Base-by-base conservation (phyloP, 2,888 invertebrate genomes). In the Sceliomorpha sp. region DNA sequence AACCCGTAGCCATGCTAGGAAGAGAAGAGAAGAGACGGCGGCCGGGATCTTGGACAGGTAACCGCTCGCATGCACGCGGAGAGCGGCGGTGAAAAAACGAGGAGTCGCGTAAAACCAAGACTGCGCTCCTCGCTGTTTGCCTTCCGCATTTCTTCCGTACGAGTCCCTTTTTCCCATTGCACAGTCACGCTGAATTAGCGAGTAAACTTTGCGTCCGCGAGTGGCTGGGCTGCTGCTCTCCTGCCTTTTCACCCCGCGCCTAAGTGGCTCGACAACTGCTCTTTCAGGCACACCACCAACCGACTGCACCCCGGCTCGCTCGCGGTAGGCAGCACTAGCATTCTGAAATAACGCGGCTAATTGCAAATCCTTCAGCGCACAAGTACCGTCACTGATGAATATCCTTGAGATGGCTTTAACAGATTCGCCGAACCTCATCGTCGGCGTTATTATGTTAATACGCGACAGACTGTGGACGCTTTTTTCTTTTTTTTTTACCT, bases 141-240 rank as follows among this genome's bases (percentile, higher is more conserved):
- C 26, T 13, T 26, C 9, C 58, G 20, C 17, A 36, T 37, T 58
- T 45, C 37, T 40, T 37, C 37, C 29, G 17, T 17, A 29, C 37
- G 44, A 27, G 8, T 37, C 29, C 15, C 47, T 14, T 39, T 47
- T 47, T 36, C 15, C 47, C 10, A 27, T 36, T 26, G 36, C 20
- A 45, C 37, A 37, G 36, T 45, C 56, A 45, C 37, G 36, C 56
- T 12, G 37, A 45, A 44, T 56, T 58, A 58, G 26, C 44, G 47
- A 45, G 47, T 45, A 58, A 47, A 37, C 47, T 39, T 47, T 44
- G 45, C 45, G 36, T 37, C 42, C 45, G 36, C 37, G 45, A 56
- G 44, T 37, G 45, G 45, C 34, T 37, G n/a, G n/a, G n/a, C n/a
- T n/a, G n/a, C n/a, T n/a, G n/a, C n/a, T n/a, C n/a, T n/a, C n/a